A percentile compares a stretch with the other conserved stretches of the same genome.
Conservation (phyloP, 1,140 invertebrate genomes). For the Tribolium madens region DNA sequence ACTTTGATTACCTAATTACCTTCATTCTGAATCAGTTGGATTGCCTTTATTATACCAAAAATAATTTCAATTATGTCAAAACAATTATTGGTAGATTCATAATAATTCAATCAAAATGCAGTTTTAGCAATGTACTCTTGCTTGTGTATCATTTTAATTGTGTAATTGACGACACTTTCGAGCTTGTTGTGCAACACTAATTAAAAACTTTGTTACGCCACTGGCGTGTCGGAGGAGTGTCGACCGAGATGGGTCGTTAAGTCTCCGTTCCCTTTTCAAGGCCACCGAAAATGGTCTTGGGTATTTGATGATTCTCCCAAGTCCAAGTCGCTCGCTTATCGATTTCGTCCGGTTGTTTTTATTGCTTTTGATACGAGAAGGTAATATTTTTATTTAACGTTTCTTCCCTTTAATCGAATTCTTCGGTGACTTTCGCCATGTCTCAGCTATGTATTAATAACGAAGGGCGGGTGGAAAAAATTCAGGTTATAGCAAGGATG, state of each 20-base stretch:
- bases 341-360: conserved; percentile 18
- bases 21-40: too few relatives aligned
- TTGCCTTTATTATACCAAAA: too few relatives aligned
- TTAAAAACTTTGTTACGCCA: neutral
- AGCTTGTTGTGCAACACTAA: neutral
- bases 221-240: neutral
- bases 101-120: neutral
- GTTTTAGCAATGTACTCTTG: neutral
- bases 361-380: conserved; percentile 8
- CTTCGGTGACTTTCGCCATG: neutral
- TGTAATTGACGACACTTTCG: neutral
- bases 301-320: neutral
- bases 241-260: neutral
- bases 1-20: too few relatives aligned
- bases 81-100: neutral
- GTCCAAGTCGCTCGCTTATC: neutral
- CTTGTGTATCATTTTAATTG: neutral
- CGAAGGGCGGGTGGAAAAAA: conserved; percentile 10
- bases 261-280: conserved; percentile 21
- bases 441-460: conserved; percentile 7
- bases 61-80: too few relatives aligned
- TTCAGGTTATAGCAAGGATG: conserved; percentile 22
- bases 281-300: conserved; percentile 3
- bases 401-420: conserved; percentile 5
- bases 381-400: conserved; percentile 20